Evolutionary conservation across 2,888 invertebrate species (phyloP).

Genomic region (Schizaphis graminum): DNA sequence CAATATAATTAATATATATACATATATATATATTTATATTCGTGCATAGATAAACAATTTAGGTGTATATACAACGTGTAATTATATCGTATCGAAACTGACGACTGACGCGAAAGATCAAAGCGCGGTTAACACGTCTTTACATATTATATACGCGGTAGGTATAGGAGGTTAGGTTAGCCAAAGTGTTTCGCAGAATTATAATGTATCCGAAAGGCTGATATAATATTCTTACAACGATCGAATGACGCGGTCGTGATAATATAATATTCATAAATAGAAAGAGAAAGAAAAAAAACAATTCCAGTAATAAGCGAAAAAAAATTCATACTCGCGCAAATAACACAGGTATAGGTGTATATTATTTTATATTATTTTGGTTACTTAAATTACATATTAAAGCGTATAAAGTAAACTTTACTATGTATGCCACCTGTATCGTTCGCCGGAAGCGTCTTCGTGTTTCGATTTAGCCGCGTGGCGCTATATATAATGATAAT

Average conservation of each 20-base stretch:
- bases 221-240: neutral
- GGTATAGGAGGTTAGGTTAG: neutral
- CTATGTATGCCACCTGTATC: neutral
- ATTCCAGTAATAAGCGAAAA: neutral
- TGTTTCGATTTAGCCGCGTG: constrained; percentile 7
- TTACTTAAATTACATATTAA: neutral
- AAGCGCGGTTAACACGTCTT: neutral
- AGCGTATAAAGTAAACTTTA: neutral
- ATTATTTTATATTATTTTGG: neutral
- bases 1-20: neutral
- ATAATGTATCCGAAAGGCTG: neutral
- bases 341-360: neutral
- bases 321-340: neutral
- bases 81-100: neutral
- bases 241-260: neutral
- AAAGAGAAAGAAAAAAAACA: neutral
- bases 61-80: neutral
- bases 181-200: neutral
- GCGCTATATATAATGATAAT: neutral
- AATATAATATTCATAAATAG: neutral
- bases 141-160: neutral
- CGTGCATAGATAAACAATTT: neutral
- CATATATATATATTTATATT: no score
- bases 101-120: neutral
- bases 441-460: constrained; percentile 19